Base-by-base conservation (phyloP, 2,113 vertebrate species). In the Orycteropus afer region DNA sequence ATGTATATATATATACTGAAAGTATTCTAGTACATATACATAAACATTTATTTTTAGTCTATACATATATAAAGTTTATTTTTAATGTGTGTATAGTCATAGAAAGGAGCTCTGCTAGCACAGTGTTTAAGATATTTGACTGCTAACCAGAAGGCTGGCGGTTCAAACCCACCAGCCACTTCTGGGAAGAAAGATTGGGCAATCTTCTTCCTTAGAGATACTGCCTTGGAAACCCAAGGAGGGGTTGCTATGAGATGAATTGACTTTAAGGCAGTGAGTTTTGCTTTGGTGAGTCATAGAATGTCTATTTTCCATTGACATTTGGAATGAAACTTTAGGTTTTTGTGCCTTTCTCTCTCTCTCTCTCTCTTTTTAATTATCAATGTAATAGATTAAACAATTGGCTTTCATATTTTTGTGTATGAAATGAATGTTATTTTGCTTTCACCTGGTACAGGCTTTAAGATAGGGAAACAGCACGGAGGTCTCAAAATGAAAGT, bases 281-380 rank as follows among this genome's bases (percentile, higher is more conserved):
- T n/a, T n/a, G n/a, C n/a, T n/a, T n/a, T n/a, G n/a, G n/a, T n/a
- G n/a, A 45, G 57, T 88, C 45, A 82, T 18, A 77, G n/a, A 18
- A 76, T 34, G 2, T 74, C 49, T 87, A 71, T 94, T 90, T 93
- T 85, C 49, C 40, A 49, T 22, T 81, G 83, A 14, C 23, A 89
- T 85, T 45, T 86, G 42, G 83, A 69, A 61, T 96, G 37, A 89
- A 82, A 89, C 82, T 77, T 92, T 89, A 93, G 73, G 45, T 51
- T 91, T 83, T 47, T 3, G 40, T 89, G 89, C 4, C 80, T 25
- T n/a, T 27, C 8, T 65, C 4, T 65, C n/a, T n/a, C n/a, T 65
- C 27, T 32, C 2, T 10, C 81, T 83, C 83, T 82, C 34, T 71
- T 90, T 81, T 73, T 63, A 78, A 37, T 80, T 80, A 83, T 79